Conservation (phyloP, 2,888 invertebrate genomes). For the Plebejus argus region DNA sequence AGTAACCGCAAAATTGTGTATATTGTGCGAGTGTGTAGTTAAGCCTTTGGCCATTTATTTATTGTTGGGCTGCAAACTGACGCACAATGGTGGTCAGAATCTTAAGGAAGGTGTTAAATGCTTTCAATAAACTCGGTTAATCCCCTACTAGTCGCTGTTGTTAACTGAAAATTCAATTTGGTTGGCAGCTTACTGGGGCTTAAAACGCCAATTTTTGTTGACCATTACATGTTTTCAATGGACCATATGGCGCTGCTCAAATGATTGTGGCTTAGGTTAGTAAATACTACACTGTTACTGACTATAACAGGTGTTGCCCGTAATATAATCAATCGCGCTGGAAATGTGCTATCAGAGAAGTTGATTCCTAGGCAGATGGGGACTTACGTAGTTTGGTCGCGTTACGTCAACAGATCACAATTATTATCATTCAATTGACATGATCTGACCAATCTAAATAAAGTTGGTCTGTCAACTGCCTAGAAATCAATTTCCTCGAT, state of each 20-base stretch:
- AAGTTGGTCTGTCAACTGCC: no score
- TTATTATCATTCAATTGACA: no score
- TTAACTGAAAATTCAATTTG: background rate
- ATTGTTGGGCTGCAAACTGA: background rate
- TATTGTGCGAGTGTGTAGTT: background rate
- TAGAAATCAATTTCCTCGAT: no score
- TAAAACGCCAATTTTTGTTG: background rate
- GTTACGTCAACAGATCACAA: no score
- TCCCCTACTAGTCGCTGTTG: background rate
- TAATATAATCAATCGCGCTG: no score
- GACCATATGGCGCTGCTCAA: background rate
- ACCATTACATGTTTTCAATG: background rate
- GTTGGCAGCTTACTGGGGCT: background rate
- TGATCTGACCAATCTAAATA: no score
- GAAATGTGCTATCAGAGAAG: no score
- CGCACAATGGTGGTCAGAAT: background rate
- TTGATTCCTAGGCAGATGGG: no score
- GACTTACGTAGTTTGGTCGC: no score
- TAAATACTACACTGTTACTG: no score
- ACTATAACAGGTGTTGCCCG: no score
- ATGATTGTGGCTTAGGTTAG: no score
- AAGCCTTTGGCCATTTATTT: background rate
- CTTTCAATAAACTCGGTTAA: background rate
- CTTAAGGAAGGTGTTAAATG: conserved; percentile 54
- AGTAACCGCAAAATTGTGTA: background rate